These are phyloP conservation scores for Stenodema calcarata DNA, from an alignment of 2,888 invertebrate genomes.

Conservation along the genomic window DNA sequence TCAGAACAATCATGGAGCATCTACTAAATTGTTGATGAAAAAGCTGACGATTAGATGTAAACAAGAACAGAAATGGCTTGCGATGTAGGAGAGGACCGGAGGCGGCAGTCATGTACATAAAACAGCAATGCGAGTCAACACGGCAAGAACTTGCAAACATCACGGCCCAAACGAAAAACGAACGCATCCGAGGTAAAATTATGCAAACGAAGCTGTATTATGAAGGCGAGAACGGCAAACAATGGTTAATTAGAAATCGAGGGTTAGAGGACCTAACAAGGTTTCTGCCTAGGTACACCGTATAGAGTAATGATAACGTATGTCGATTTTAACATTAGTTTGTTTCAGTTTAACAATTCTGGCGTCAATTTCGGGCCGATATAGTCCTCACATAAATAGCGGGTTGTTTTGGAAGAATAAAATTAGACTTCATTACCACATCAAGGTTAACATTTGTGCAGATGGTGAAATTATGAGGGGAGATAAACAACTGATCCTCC, in stretches of 20 bases:
- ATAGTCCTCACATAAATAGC: no score
- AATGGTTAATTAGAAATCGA: slow-evolving; percentile 20
- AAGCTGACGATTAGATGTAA: no score
- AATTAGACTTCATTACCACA: no score
- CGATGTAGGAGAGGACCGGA: no score
- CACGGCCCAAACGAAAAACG: background rate
- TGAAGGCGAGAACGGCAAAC: background rate
- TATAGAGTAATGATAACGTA: background rate
- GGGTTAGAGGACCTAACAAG: background rate
- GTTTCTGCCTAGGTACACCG: background rate
- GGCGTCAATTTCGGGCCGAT: no score
- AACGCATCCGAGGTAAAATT: background rate
- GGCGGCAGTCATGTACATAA: background rate
- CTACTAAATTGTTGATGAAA: no score
- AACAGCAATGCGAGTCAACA: background rate
- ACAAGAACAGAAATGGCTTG: no score
- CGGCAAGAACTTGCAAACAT: background rate
- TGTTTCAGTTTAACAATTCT: background rate
- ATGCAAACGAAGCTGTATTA: background rate
- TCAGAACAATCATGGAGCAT: no score
- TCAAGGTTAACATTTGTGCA: no score
- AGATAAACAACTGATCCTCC: no score
- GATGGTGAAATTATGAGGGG: no score
- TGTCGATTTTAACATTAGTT: background rate
- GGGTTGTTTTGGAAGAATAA: no score